Evolutionary conservation across 2,888 invertebrate species (phyloP), one percentile per base, ranked within the genome.

Genomic region (Pyrrhia umbra): DNA sequence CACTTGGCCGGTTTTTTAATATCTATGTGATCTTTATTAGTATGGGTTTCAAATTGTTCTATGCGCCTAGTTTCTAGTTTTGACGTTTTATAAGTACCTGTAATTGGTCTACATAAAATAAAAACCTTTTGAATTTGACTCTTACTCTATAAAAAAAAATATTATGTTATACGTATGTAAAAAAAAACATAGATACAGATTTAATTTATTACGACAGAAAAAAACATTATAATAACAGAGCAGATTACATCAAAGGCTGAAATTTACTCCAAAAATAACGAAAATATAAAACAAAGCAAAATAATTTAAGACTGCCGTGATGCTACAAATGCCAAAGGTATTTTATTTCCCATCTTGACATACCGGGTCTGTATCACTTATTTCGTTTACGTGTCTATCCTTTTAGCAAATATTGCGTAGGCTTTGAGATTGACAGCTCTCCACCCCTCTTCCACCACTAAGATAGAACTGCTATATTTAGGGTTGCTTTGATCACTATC

Each of bases 291-390:
- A 52, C 39, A 40, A 46, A 52, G 13, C 13, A 34, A 42, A 25
- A n/a, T 15, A 45, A 51, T 25, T 18, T 23, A 20, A 51, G 40
- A 8, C 8, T 18, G 23, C 9, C 1, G 23, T 5, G 18, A n/a
- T 6, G 30, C 9, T 5, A 42, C n/a, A 64, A 64, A 61, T 54
- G 34, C 52, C 47, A 64, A 25, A 64, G 20, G n/a, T 61, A 60
- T 60, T 51, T 47, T 51, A 39, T 59, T 39, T 46, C 23, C 39
- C 23, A 45, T 40, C 34, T 51, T 20, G 16, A 21, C 6, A 23
- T 43, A 15, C 30, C 8, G 15, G 18, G 2, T 15, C 10, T 43
- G 9, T 21, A n/a, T 25, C 9, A 3, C 21, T 47, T 30, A 10
- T 2, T 5, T 34, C n/a, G 8, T 30, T 60, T 16, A 30, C 27